Evolutionary conservation across 2,113 vertebrate genomes (phyloP).

Genomic region (Mirounga angustirostris): DNA sequence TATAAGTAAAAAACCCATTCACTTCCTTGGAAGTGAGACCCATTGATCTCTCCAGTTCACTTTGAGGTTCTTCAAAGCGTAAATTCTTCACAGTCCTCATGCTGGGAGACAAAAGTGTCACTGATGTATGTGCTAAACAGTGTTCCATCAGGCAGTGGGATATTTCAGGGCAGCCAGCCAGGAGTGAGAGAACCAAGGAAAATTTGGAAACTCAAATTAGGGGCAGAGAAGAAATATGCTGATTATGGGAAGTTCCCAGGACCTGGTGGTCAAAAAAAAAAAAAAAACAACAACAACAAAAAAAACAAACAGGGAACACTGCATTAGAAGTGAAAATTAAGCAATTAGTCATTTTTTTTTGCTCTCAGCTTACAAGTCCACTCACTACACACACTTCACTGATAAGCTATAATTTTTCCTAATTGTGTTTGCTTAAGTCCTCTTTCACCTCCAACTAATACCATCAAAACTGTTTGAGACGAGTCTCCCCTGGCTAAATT

Average conservation of each 20-base stretch:
- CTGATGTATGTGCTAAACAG: constrained; percentile 33
- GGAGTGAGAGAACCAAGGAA: not conserved
- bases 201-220: constrained; percentile 55
- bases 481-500: not conserved
- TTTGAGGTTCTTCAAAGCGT: constrained; percentile 59
- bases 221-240: not conserved
- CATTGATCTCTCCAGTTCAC: constrained; percentile 44
- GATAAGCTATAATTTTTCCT: not conserved
- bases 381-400: not conserved
- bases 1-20: not conserved
- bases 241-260: not conserved
- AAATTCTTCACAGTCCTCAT: constrained; percentile 10
- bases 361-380: not conserved
- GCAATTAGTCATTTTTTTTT: not conserved
- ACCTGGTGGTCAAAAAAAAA: not conserved
- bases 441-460: not conserved
- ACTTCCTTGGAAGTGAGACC: not conserved
- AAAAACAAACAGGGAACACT: not conserved
- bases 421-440: not conserved
- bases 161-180: constrained; percentile 32
- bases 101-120: constrained; percentile 51
- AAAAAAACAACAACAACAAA: too few species aligned
- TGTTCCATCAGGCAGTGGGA: constrained; percentile 12
- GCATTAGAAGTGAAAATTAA: not conserved
- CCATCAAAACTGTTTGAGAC: not conserved